Evolutionary conservation across 2,888 invertebrate species (phyloP).

Genomic region (Hirtodrosophila confusa): DNA sequence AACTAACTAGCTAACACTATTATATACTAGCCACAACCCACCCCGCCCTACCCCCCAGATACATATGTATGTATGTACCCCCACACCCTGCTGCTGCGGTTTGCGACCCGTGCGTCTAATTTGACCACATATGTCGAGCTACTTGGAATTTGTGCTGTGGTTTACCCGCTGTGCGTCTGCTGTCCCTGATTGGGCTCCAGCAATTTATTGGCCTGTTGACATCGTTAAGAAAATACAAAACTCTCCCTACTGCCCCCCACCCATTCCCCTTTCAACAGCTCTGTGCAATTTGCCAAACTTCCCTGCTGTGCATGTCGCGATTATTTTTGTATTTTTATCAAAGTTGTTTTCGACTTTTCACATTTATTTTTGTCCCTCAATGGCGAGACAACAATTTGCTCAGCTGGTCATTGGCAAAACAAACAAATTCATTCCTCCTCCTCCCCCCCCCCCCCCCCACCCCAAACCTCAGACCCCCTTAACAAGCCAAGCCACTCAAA

Average conservation of each 20-base stretch:
- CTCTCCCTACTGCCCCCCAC: background rate
- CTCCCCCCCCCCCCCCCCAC: background rate
- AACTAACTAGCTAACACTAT: too few relatives aligned
- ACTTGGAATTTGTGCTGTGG: background rate
- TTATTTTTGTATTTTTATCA: constrained; percentile 60
- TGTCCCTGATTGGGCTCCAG: constrained; percentile 37
- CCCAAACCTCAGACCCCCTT: background rate
- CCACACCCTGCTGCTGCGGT: constrained; percentile 30
- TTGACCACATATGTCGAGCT: constrained; percentile 47
- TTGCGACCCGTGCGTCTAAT: constrained; percentile 51
- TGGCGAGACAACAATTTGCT: constrained; percentile 49
- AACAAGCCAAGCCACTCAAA: background rate
- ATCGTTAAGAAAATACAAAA: background rate
- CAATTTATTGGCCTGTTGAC: constrained; percentile 10
- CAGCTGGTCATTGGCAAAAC: constrained; percentile 49
- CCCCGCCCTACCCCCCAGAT: too few relatives aligned
- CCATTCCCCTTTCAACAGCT: background rate
- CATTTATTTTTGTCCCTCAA: constrained; percentile 54
- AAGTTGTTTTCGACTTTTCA: constrained; percentile 45
- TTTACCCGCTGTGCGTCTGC: constrained; percentile 28
- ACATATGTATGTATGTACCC: too few relatives aligned
- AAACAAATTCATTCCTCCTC: background rate
- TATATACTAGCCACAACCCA: too few relatives aligned
- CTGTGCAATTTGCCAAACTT: constrained; percentile 7
- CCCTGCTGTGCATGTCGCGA: constrained; percentile 28